These are phyloP conservation scores for Acrossocheilus wenchowensis DNA, from an alignment of 2,797 vertebrate genomes.

Conservation along the genomic window DNA sequence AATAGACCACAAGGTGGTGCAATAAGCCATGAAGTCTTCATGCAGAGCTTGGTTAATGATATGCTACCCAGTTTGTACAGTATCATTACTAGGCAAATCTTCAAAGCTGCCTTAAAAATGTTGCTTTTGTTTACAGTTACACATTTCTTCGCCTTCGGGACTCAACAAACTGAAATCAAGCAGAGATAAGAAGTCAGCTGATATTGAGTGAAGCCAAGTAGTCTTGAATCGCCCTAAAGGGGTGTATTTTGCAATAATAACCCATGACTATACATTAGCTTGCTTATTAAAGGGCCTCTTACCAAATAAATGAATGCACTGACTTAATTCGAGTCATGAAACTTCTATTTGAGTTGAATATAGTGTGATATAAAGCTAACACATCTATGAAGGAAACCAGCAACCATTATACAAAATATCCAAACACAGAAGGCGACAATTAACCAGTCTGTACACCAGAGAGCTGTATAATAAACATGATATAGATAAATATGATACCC, in stretches of 20 bases:
- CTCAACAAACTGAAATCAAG: not conserved
- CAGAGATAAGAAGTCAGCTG: not conserved
- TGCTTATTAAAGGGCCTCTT: not conserved
- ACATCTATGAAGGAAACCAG: not conserved
- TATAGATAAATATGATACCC: not conserved
- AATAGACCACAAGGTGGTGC: conserved; percentile 11
- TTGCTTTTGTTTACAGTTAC: not conserved
- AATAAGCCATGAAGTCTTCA: not conserved
- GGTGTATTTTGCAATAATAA: not conserved
- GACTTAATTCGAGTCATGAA: too few relatives aligned
- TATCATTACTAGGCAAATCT: not conserved
- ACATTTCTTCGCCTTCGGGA: not conserved
- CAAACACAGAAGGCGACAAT: not conserved
- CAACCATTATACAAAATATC: not conserved
- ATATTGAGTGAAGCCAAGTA: not conserved
- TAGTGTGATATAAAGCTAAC: not conserved
- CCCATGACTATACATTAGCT: not conserved
- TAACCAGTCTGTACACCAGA: not conserved
- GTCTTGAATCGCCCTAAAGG: not conserved
- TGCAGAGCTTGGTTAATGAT: not conserved
- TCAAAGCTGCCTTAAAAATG: not conserved
- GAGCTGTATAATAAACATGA: not conserved
- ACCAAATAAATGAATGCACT: not conserved
- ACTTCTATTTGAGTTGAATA: too few relatives aligned
- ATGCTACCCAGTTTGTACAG: too few relatives aligned